A percentile compares a stretch with the other conserved stretches of the same genome.
Evolutionary conservation across 2,113 vertebrate species (phyloP).

Genomic region (Hydrolagus affinis): DNA sequence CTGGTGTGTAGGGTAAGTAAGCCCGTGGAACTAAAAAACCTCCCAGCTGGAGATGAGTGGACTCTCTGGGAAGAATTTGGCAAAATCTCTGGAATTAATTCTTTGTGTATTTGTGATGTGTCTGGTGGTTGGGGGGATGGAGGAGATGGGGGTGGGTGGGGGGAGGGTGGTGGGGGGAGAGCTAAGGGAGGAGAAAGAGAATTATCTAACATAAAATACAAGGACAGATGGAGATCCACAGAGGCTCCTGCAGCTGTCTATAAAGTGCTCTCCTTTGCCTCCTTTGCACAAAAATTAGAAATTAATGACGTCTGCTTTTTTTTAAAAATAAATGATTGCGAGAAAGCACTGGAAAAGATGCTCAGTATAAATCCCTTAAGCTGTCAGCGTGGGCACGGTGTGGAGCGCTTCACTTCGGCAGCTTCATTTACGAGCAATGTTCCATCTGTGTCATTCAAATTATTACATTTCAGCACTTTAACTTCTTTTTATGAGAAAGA

Average conservation of each 20-base stretch:
- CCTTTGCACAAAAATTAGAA: not conserved
- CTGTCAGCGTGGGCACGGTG: not conserved
- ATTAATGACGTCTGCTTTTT: slow-evolving; percentile 12
- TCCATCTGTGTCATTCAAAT: not conserved
- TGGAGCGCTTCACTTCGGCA: not conserved
- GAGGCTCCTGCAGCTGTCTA: not conserved
- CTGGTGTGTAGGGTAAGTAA: not conserved
- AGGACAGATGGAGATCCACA: not conserved
- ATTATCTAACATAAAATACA: not conserved
- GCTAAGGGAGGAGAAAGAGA: not conserved
- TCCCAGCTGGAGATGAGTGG: not conserved
- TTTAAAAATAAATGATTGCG: not conserved
- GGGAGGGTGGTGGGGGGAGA: not conserved
- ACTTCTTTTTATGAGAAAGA: slow-evolving; percentile 7
- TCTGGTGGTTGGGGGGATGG: too few relatives aligned
- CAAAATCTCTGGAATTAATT: not conserved
- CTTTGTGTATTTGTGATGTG: not conserved
- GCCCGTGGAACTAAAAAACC: not conserved
- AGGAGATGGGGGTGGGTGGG: too few relatives aligned
- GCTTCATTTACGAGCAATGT: not conserved
- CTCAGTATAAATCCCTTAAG: not conserved
- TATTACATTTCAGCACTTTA: slow-evolving; percentile 2
- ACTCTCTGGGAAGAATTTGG: not conserved
- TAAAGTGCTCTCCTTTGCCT: not conserved
- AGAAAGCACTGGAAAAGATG: not conserved